Percentiles rank a stretch among this genome's conserved stretches.
Conservation (phyloP, 2,888 invertebrate genomes). For the Drosophila stalkeri region DNA sequence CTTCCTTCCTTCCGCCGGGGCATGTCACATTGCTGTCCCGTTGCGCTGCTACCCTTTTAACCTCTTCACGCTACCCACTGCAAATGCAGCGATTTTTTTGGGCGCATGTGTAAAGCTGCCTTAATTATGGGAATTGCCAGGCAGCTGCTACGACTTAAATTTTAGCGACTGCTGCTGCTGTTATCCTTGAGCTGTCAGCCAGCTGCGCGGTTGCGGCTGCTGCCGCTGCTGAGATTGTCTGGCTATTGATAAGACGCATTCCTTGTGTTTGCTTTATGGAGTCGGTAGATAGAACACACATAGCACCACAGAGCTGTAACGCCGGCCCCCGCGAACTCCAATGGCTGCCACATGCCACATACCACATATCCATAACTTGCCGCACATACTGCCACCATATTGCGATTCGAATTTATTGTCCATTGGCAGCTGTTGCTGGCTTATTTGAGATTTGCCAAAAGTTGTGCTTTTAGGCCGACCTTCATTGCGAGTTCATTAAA, state of each 20-base stretch:
- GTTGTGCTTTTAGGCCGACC: constrained; percentile 28
- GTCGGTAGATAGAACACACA: constrained; percentile 37
- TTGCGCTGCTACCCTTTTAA: background rate
- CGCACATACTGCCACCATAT: constrained; percentile 42
- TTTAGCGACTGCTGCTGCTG: constrained; percentile 28
- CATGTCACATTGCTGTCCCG: background rate
- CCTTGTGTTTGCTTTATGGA: constrained; percentile 62
- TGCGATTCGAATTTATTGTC: constrained; percentile 55
- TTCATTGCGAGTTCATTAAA: constrained; percentile 27
- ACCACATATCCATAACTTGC: constrained; percentile 53
- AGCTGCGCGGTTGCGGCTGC: constrained; percentile 27
- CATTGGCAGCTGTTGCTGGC: constrained; percentile 44
- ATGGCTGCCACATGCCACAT: constrained; percentile 42
- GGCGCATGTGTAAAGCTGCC: constrained; percentile 45
- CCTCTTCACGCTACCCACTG: background rate
- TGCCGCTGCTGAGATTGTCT: constrained; percentile 53
- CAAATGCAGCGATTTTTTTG: constrained; percentile 15
- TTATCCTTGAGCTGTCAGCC: constrained; percentile 74
- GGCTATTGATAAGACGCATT: constrained; percentile 70
- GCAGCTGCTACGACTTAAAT: constrained; percentile 29
- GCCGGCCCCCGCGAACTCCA: background rate
- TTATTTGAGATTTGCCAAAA: constrained; percentile 21
- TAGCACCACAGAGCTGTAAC: constrained; percentile 16
- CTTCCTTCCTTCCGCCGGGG: background rate
- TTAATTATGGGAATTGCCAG: constrained; percentile 63